Evolutionary conservation across 2,888 invertebrate species (phyloP), one percentile per base, ranked within the genome.

Genomic region (Metellina segmentata): DNA sequence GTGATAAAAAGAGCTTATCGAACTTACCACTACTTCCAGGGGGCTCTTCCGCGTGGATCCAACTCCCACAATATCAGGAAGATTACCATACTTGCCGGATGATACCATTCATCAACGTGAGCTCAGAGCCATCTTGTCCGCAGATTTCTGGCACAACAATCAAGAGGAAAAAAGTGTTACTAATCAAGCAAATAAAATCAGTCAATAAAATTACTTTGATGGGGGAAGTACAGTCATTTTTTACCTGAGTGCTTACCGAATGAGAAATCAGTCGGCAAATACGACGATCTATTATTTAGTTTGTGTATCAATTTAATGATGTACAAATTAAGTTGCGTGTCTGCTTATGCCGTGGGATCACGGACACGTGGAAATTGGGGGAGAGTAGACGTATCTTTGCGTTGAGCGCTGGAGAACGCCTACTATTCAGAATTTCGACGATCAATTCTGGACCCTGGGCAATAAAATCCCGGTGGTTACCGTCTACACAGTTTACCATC

Each of bases 361-460:
- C 53, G 69, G 48, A 51, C 86, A 78, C 20, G 86, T 49, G 78
- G 72, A 34, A 61, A 52, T 61, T 72, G 19, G 11, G 19, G 61
- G 81, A 72, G 53, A 81, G 72, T 71, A 81, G 88, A 81, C 48
- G 88, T 81, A 61, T 16, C 61, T 61, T 16, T 51, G 52, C 34
- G 69, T 48, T 77, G 85, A 75, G 61, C 51, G 6, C 52, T 6
- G 53, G 72, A 61, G 74, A 90, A 72, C 89, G 83, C 85, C 89
- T 71, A 89, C 71, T 74, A 81, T 86, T 72, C 83, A 88, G 90
- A 90, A 86, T 83, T 85, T 74, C 20, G 81, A 69, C 90, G 81
- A 90, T 90, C 90, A 90, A 90, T 90, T 90, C 79, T 74, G 9
- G 19, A 49, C 75, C 89, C 72, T 6, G 51, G 70, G 89, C 82